Base-by-base conservation (phyloP, 2,113 vertebrate genomes). In the Apistogramma diplotaenia region DNA sequence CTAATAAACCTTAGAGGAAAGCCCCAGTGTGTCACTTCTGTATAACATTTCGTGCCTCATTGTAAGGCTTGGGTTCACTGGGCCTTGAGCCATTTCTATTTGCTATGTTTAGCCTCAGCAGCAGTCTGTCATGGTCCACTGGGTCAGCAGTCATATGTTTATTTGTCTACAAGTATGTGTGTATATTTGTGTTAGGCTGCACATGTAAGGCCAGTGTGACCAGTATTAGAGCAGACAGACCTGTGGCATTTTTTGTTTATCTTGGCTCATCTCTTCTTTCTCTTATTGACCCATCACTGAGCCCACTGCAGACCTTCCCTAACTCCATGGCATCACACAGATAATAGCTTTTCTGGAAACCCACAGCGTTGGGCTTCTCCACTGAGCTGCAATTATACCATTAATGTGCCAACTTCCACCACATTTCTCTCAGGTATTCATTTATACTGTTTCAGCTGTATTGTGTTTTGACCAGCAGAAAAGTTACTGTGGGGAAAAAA, bases 311-410 rank as follows among this genome's bases (percentile, higher is more conserved):
- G 79, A 83, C 80, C 5, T 35, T 76, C 35, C 82, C 70, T 81
- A 76, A 27, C 82, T 74, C 43, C 57, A 78, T 67, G 71, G 65
- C 77, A 82, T 71, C 6, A 35, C 71, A 33, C 33, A 80, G 81
- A 87, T 89, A 92, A 90, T 90, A 74, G 91, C 82, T 88, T 89
- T 83, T 78, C 75, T 90, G 86, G 81, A 91, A 85, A 73, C 73
- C 61, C 79, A 1, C 18, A 77, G 76, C 76, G 23, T 81, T 73
- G 46, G 35, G 77, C 79, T 70, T 83, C 82, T 90, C 76, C 33
- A 46, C 76, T 78, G 85, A 85, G 72, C 85, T 62, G 71, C 78
- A 92, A 92, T 91, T 85, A 87, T 55, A 85, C 21, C 46, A 57
- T 57, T 83, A 85, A 89, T 84, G 82, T 83, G 67, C 85, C 87